Evolutionary conservation across 2,113 vertebrate genomes (phyloP).

Genomic region (Pangasianodon hypophthalmus): DNA sequence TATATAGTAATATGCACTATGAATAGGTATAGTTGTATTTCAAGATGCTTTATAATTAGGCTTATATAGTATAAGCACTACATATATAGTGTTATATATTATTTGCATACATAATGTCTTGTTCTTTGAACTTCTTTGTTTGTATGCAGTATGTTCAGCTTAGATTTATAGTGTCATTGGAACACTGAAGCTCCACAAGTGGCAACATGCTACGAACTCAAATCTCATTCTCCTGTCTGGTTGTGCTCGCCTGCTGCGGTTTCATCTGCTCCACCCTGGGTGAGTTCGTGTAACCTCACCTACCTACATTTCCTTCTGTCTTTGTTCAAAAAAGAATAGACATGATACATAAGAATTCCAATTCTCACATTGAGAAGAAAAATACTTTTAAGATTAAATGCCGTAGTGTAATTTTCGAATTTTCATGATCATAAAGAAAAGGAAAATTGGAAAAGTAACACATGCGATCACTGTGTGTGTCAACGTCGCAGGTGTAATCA

Average conservation of each 20-base stretch:
- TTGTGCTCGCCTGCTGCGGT: constrained; percentile 63
- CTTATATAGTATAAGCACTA: not conserved
- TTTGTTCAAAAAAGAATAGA: not conserved
- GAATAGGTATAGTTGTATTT: not conserved
- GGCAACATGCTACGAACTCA: constrained; percentile 69
- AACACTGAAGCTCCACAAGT: constrained; percentile 54
- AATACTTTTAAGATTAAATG: not conserved
- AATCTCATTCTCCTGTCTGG: constrained; percentile 57
- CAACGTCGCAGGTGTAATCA: not conserved
- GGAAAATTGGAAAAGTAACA: not conserved
- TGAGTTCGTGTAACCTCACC: constrained; percentile 60
- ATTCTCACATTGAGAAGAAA: not conserved
- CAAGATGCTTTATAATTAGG: not conserved
- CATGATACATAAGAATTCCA: not conserved
- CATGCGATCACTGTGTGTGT: not conserved
- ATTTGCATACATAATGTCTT: not conserved
- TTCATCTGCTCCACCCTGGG: constrained; percentile 71
- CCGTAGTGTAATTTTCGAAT: not conserved
- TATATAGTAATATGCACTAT: not conserved
- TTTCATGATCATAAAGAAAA: not conserved
- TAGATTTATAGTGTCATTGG: not conserved
- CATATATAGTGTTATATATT: not conserved
- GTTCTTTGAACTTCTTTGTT: not conserved
- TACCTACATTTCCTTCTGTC: not conserved
- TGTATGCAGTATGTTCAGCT: not conserved